These are phyloP conservation scores for Polydrusus tereticollis DNA, from an alignment of 2,888 invertebrate genomes.

Conservation along the genomic window DNA sequence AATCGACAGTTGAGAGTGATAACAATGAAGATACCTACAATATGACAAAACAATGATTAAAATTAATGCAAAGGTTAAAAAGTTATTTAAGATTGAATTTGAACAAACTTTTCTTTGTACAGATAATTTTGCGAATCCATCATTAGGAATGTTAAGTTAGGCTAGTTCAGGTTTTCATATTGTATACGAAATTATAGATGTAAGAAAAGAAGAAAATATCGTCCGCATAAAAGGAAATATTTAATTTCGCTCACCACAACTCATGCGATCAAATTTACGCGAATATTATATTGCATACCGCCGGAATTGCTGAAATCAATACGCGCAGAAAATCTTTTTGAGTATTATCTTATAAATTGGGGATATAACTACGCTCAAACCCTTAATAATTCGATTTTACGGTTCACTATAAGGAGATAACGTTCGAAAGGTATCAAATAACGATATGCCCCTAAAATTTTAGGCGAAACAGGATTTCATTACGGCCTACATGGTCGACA, in stretches of 20 bases:
- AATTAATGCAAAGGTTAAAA: too few species aligned
- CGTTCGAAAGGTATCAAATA: conserved; percentile 44
- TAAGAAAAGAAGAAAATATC: too few species aligned
- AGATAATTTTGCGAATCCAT: too few species aligned
- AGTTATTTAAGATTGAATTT: too few species aligned
- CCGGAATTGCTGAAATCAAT: conserved; percentile 3
- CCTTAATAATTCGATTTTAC: conserved; percentile 41
- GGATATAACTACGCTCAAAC: conserved; percentile 31
- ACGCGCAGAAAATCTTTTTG: conserved; percentile 30
- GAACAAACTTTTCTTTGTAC: too few species aligned
- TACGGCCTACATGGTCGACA: conserved; percentile 29
- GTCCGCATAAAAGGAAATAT: not conserved
- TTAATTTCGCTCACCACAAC: not conserved
- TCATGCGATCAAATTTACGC: not conserved
- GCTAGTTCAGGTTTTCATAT: too few species aligned
- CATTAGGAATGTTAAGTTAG: too few species aligned
- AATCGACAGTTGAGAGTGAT: too few species aligned
- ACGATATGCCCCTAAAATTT: conserved; percentile 41
- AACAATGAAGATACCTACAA: too few species aligned
- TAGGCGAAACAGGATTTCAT: conserved; percentile 34
- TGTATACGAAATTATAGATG: too few species aligned
- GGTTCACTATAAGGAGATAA: conserved; percentile 42
- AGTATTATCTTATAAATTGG: conserved; percentile 31
- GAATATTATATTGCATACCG: not conserved
- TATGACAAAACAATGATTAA: too few species aligned